Percentiles rank a stretch among this genome's conserved stretches.
These are phyloP conservation scores for Sylvilagus bachmani DNA, from an alignment of 2,113 vertebrate species.

Conservation along the genomic window DNA sequence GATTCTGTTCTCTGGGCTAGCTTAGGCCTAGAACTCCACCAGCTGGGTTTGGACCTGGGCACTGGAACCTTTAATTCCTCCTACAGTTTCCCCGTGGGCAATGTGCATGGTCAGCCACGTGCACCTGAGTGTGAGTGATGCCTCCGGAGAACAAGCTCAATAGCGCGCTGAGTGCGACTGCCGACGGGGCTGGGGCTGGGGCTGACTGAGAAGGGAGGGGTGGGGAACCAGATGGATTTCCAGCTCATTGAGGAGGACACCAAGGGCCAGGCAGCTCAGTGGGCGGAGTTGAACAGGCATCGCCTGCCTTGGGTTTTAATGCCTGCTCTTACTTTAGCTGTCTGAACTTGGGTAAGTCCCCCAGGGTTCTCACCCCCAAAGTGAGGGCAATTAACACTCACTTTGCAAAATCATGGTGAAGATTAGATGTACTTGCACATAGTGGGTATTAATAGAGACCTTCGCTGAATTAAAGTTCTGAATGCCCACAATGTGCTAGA, in stretches of 20 bases:
- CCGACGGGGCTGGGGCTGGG: too few relatives aligned
- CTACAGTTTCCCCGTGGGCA: not conserved
- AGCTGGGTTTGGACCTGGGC: not conserved
- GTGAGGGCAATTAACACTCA: not conserved
- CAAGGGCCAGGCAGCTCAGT: not conserved
- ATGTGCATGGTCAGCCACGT: not conserved
- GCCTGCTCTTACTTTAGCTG: not conserved
- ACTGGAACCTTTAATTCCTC: not conserved
- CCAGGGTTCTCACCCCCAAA: not conserved
- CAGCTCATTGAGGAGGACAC: not conserved
- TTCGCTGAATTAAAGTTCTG: not conserved
- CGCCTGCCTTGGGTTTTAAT: not conserved
- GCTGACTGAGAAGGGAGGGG: not conserved
- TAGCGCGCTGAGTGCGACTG: not conserved
- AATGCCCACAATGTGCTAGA: not conserved
- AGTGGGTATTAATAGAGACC: not conserved
- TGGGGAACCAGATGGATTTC: not conserved
- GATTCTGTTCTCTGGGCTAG: conserved; percentile 11
- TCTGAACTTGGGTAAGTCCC: not conserved
- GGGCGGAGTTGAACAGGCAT: not conserved
- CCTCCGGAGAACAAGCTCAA: not conserved
- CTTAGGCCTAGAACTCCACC: not conserved
- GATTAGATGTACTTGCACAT: not conserved
- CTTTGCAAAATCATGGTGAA: not conserved
- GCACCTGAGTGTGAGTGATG: not conserved